Conservation (phyloP, 2,888 invertebrate species). For the Leptopilina drosophilae region DNA sequence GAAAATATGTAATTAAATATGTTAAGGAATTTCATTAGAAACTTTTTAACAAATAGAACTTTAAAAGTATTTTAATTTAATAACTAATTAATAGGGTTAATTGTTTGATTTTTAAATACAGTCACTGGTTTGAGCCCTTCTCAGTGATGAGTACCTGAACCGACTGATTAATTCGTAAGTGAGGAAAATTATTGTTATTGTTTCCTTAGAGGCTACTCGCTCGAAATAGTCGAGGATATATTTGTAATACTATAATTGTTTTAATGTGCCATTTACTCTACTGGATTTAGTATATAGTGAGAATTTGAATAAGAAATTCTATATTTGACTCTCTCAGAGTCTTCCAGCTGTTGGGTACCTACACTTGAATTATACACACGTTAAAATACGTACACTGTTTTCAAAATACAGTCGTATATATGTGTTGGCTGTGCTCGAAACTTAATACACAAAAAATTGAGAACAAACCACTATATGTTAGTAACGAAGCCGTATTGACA, state of each 20-base stretch:
- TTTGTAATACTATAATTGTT: not conserved
- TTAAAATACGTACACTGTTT: not conserved
- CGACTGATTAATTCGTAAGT: not conserved
- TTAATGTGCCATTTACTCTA: not conserved
- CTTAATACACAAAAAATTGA: not conserved
- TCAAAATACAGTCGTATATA: no score
- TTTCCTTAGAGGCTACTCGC: not conserved
- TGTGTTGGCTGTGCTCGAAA: not conserved
- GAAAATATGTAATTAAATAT: no score
- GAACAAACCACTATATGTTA: constrained; percentile 2
- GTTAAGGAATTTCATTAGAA: no score
- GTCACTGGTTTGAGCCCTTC: no score
- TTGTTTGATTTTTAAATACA: no score
- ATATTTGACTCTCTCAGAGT: not conserved
- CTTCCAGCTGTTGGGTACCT: not conserved
- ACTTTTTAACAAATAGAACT: no score
- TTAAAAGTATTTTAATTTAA: no score
- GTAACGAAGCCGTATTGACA: constrained; percentile 52
- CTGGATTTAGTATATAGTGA: not conserved
- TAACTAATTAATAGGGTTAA: no score
- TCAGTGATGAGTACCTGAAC: no score
- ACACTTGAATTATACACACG: not conserved
- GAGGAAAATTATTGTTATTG: not conserved
- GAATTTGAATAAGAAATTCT: not conserved
- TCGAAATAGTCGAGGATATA: not conserved